These are phyloP conservation scores for Oryzias woworae DNA, from an alignment of 2,113 vertebrate genomes.

Conservation along the genomic window DNA sequence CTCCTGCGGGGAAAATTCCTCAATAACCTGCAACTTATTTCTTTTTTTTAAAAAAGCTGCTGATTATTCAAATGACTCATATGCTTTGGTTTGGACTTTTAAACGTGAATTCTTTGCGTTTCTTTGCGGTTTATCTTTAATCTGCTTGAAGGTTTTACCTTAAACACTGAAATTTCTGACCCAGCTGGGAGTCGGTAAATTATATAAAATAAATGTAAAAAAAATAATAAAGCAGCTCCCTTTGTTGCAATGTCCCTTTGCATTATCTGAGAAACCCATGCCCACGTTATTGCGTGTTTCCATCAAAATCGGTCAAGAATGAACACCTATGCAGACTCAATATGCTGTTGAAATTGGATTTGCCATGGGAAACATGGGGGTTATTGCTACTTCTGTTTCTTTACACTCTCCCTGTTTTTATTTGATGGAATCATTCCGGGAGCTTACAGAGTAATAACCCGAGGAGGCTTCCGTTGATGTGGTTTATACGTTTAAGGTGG, in stretches of 20 bases:
- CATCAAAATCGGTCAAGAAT: conserved; percentile 60
- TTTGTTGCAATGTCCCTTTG: conserved; percentile 62
- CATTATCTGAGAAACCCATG: conserved; percentile 50
- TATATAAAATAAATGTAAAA: conserved; percentile 33
- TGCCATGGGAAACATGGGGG: conserved; percentile 48
- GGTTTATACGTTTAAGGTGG: conserved; percentile 3
- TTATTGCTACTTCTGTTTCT: conserved; percentile 56
- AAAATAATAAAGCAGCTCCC: conserved; percentile 37
- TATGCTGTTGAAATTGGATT: conserved; percentile 68
- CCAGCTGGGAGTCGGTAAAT: conserved; percentile 37
- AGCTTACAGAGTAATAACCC: conserved; percentile 60
- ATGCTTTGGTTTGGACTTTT: conserved; percentile 20
- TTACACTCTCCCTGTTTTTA: conserved; percentile 33
- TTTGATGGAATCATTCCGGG: conserved; percentile 51
- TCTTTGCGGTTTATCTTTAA: too few species aligned
- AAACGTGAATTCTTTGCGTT: too few species aligned
- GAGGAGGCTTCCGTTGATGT: conserved; percentile 36
- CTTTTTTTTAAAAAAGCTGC: conserved; percentile 15
- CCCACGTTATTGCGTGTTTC: conserved; percentile 45
- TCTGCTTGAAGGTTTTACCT: conserved; percentile 8
- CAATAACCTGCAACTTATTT: conserved; percentile 48
- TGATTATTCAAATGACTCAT: conserved; percentile 42
- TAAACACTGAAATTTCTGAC: conserved; percentile 36
- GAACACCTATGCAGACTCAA: conserved; percentile 54
- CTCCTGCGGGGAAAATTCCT: conserved; percentile 69